Percentiles rank a stretch among this genome's conserved stretches.
Evolutionary conservation across 53 echinoderm and acorn worm species (phyloP).

Genomic region (Zoroaster sp.): DNA sequence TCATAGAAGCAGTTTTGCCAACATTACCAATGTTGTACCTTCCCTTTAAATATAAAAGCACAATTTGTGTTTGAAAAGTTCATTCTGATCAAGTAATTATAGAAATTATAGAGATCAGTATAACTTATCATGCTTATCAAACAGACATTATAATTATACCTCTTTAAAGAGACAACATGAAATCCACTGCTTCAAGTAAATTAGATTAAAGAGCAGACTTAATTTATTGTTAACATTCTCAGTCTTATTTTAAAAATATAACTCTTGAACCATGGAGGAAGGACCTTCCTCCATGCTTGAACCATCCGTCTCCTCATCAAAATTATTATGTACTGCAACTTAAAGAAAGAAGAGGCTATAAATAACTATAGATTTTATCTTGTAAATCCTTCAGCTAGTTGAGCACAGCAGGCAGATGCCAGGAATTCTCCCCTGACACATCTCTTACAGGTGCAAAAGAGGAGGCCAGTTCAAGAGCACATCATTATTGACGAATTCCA

Average conservation of each 20-base stretch:
- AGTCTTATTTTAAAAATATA: neutral
- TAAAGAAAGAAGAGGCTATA: slow-evolving; percentile 5
- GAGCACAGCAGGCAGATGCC: slow-evolving; percentile 18
- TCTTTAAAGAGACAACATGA: too few species aligned
- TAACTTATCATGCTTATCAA: too few species aligned
- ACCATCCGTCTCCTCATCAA: neutral
- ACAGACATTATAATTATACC: too few species aligned
- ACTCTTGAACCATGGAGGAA: neutral
- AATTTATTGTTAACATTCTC: slow-evolving; percentile 9
- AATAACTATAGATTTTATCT: slow-evolving; percentile 23
- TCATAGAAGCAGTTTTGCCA: too few species aligned
- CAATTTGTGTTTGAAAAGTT: too few species aligned
- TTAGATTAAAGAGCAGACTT: too few species aligned
- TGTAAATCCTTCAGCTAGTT: slow-evolving; percentile 45
- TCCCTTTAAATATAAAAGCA: too few species aligned
- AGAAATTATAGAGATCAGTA: too few species aligned
- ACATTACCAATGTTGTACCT: too few species aligned
- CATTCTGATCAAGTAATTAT: too few species aligned
- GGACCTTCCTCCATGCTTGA: too few species aligned
- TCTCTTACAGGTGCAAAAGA: slow-evolving; percentile 20
- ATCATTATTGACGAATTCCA: slow-evolving; percentile 11
- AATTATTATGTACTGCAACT: slow-evolving; percentile 10
- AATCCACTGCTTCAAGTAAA: too few species aligned
- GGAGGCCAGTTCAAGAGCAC: neutral
- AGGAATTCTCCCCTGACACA: neutral